Evolutionary conservation across 2,797 vertebrate genomes (phyloP).

Genomic region (Kryptopterus vitreolus): DNA sequence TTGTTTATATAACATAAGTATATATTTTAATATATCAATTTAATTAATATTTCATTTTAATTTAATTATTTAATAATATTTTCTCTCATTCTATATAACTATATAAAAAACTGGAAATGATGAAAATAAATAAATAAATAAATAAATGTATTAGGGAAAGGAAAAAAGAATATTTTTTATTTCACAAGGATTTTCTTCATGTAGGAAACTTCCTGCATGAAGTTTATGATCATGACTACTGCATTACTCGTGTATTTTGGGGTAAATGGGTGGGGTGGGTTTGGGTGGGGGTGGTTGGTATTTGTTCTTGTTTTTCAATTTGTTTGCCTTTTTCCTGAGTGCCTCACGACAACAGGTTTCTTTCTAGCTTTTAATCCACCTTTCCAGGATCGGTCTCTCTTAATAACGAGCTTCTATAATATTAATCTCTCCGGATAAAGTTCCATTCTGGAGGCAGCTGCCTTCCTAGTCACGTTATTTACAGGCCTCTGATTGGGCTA

Average conservation of each 20-base stretch:
- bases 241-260: no score
- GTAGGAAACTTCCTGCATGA: background rate
- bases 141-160: background rate
- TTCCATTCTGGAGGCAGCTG: constrained; percentile 29
- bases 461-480: background rate
- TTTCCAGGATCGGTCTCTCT: background rate
- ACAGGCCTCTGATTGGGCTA: background rate
- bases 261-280: background rate
- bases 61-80: no score
- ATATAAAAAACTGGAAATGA: background rate
- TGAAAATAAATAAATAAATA: no score
- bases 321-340: no score
- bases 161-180: background rate
- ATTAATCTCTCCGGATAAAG: background rate
- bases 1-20: no score
- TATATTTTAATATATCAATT: no score
- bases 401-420: background rate
- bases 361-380: background rate
- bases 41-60: no score
- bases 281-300: background rate
- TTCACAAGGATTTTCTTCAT: background rate
- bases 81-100: no score
- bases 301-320: background rate
- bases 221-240: background rate
- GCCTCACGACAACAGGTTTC: background rate